Base-by-base conservation (phyloP, 2,113 vertebrate species). In the Eulacestoma nigropectus region DNA sequence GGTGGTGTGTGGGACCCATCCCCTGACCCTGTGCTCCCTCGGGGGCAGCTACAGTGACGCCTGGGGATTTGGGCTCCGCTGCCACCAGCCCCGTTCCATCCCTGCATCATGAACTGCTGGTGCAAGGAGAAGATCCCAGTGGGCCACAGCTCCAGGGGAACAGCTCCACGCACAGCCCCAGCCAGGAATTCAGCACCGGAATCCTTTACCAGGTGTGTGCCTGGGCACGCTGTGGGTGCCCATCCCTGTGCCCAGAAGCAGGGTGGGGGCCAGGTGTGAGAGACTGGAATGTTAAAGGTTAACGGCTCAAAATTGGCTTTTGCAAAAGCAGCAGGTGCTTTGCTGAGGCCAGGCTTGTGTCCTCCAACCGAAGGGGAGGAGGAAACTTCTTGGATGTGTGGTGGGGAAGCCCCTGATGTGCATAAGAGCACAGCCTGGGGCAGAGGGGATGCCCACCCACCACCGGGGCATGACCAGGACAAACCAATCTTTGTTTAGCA, bases 81-180 rank as follows among this genome's bases (percentile, higher is more conserved):
- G 16, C 33, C 41, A 13, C 32, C 7, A 13, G 14, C 27, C 50
- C 56, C 3, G 8, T 59, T 23, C 30, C 2, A 7, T 29, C 50
- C 59, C 50, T 9, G 5, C 96, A 99, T 95, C 18, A 97, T 98
- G 96, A 97, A 92, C 1, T 30, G 77, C 1, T 99, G 98, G 99
- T 99, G 99, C 83, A 59, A n/a, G 5, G 94, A 97, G 2, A 97
- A 97, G 42, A 95, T 98, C 76, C 99, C 99, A 15, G 79, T 4
- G 25, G 35, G 19, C 65, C 23, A 2, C 37, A 52, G 1, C 35
- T 49, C 80, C 96, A 95, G 19, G 87, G 99, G 14, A 98, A 98
- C 72, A 13, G 7, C 8, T 98, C 99, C 1, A 79, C 98, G 7
- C 72, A 69, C 7, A 95, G 63, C 12, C 94, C 99, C 62, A 84